These are phyloP conservation scores for Patella caerulea DNA, from an alignment of 2,888 invertebrate genomes.

Conservation along the genomic window DNA sequence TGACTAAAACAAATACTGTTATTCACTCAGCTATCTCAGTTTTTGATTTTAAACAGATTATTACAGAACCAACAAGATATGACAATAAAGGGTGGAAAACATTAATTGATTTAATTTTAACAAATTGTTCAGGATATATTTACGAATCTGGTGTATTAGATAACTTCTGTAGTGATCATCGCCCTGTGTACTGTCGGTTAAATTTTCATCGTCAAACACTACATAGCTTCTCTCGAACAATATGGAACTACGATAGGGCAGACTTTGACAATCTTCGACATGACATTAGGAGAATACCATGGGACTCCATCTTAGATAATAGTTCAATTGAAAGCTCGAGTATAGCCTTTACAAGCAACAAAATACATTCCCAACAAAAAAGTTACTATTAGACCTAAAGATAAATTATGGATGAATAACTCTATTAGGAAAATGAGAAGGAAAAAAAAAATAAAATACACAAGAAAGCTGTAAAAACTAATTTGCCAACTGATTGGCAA, in stretches of 20 bases:
- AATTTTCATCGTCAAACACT: background rate
- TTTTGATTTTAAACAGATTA: background rate
- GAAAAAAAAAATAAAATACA: background rate
- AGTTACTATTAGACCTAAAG: background rate
- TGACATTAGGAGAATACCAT: background rate
- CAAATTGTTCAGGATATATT: background rate
- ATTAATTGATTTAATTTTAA: no score
- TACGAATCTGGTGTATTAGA: background rate
- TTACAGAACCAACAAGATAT: background rate
- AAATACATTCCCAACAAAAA: background rate
- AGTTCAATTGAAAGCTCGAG: background rate
- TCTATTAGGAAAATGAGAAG: background rate
- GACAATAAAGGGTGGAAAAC: no score
- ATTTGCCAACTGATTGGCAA: background rate
- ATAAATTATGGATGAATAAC: slow-evolving; percentile 4
- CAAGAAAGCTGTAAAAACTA: background rate
- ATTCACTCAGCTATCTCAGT: background rate
- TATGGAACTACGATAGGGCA: background rate
- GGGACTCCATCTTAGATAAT: background rate
- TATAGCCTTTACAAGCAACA: background rate
- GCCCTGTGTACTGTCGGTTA: background rate
- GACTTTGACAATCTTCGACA: background rate
- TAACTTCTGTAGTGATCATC: slow-evolving; percentile 1
- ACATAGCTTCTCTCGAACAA: background rate
- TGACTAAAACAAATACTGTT: background rate